Evolutionary conservation across 2,888 invertebrate genomes (phyloP), one percentile per base, ranked within the genome.

Genomic region (Leptopilina myrica): DNA sequence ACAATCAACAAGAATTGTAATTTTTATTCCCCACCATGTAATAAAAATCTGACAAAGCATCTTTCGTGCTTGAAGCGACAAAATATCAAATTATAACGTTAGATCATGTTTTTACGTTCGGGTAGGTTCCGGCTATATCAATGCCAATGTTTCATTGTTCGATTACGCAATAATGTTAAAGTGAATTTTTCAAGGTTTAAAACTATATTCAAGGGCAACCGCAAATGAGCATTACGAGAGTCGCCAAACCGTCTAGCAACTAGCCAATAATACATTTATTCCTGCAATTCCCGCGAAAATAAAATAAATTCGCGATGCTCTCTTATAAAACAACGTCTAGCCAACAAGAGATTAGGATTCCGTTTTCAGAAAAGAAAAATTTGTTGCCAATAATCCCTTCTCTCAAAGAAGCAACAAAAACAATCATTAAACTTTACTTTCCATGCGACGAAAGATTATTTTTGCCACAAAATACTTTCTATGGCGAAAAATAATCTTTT

Each of bases 171-270:
- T 73, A 73, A 73, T 73, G 46, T 46, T 43, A 11, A 56, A 56
- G 56, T 73, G 9, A 56, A 73, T 73, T 73, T 46, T 73, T 56
- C 73, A 56, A 73, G 73, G 73, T 73, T 73, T 5, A 11, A 56
- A 56, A n/a, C 4, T 73, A 26, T 33, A 26, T 33, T 33, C 73
- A 73, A 73, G 73, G 56, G 56, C 56, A 73, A 33, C 33, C 14
- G 26, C 33, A 53, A 73, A 12, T 56, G 14, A 53, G 69, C 53
- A 46, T 46, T 43, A 43, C 6, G 15, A 26, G 7, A 33, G 56
- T 73, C 73, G 73, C 56, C 73, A 73, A 56, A 33, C 73, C 33
- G 73, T 73, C 73, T 73, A 73, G 73, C 26, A 73, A 43, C 46
- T n/a, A 66, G 66, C 65, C 65, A 43, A 65, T 40, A 65, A 7